Percentiles rank a stretch among this genome's conserved stretches.
Conservation (phyloP, 2,113 vertebrate species). For the Butorides virescens region DNA sequence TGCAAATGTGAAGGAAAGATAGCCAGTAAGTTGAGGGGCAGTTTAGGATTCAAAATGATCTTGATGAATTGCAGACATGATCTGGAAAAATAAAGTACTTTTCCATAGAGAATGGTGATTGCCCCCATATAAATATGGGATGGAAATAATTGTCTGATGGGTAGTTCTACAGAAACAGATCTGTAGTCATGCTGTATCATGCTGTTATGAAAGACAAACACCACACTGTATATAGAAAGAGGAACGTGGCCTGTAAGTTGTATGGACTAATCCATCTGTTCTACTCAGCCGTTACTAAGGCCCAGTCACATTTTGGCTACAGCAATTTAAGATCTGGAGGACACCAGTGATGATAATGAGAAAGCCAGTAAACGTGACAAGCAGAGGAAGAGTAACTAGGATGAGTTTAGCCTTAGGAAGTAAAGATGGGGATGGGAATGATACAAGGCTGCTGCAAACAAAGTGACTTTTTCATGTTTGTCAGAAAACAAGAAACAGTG, state of each 20-base stretch:
- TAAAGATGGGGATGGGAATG: neutral
- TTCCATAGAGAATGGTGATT: neutral
- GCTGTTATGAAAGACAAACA: neutral
- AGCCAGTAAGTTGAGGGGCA: neutral
- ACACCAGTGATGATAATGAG: neutral
- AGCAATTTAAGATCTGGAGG: neutral
- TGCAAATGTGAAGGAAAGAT: neutral
- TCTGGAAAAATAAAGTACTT: neutral
- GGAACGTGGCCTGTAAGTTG: neutral
- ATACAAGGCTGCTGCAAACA: neutral
- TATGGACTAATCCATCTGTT: neutral
- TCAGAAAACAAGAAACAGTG: neutral
- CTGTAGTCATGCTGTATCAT: neutral
- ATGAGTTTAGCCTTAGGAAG: neutral
- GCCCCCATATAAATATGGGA: neutral
- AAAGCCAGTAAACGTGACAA: neutral
- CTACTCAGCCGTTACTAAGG: neutral
- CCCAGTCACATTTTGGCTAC: neutral
- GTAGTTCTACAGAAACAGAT: neutral
- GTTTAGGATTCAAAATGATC: neutral
- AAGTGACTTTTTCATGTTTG: neutral
- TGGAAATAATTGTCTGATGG: neutral
- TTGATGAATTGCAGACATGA: neutral
- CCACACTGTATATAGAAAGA: rapidly evolving
- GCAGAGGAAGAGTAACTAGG: neutral